Percentiles rank a stretch among this genome's conserved stretches.
Evolutionary conservation across 2,888 invertebrate species (phyloP).

Genomic region (Drosophila fungiperda): DNA sequence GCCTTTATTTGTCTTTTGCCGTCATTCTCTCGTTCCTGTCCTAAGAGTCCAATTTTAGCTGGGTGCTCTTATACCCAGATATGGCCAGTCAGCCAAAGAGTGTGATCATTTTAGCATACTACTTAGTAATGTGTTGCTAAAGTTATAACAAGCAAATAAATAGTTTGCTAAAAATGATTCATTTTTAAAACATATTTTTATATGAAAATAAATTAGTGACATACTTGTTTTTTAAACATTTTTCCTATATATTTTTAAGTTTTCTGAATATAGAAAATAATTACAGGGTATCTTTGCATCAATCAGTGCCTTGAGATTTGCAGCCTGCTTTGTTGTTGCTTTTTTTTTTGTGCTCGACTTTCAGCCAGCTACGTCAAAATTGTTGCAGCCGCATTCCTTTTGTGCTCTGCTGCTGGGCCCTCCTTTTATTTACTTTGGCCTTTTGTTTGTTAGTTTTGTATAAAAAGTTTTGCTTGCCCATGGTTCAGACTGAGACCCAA

Average conservation of each 20-base stretch:
- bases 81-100: slow-evolving; percentile 32
- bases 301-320: not conserved
- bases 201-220: not conserved
- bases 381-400: slow-evolving; percentile 49
- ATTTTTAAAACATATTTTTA: not conserved
- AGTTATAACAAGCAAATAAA: not conserved
- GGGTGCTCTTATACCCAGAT: slow-evolving; percentile 29
- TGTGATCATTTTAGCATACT: slow-evolving; percentile 51
- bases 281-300: not conserved
- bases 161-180: too few relatives aligned
- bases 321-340: slow-evolving; percentile 25
- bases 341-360: slow-evolving; percentile 37
- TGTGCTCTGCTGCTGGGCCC: slow-evolving; percentile 41
- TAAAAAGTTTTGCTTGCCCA: slow-evolving; percentile 62
- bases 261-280: too few relatives aligned
- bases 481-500: slow-evolving; percentile 34
- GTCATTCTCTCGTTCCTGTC: slow-evolving; percentile 28
- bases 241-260: not conserved
- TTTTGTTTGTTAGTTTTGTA: slow-evolving; percentile 73
- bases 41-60: slow-evolving; percentile 69
- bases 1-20: slow-evolving; percentile 75
- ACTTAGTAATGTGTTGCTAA: not conserved
- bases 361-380: slow-evolving; percentile 46
- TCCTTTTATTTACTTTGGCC: slow-evolving; percentile 71
- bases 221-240: not conserved